Percentiles rank a stretch among this genome's conserved stretches.
phyloP scores from a whole-genome alignment of 2,888 invertebrate genomes.

The Synergus japonicus region DNA sequence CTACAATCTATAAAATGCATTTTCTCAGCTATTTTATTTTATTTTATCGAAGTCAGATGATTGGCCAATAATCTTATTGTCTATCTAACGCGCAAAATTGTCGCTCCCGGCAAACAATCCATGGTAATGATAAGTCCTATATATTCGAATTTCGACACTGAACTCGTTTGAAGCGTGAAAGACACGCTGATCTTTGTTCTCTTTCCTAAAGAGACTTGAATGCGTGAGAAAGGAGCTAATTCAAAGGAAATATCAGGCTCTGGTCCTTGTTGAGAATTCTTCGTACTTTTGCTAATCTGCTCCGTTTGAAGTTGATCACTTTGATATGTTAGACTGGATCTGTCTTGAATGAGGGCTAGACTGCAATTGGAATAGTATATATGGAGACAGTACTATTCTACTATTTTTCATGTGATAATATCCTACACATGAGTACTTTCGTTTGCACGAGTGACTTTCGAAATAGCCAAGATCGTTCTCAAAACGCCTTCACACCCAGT shows the following conservation, averaged over 20 bases:
- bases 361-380: not conserved
- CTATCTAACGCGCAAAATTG: not conserved
- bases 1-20: not conserved
- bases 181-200: not conserved
- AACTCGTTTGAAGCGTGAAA: not conserved
- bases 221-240: conserved; percentile 11
- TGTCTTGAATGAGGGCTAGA: not conserved
- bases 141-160: conserved; percentile 21
- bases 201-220: conserved; percentile 12
- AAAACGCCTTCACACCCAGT: conserved; percentile 56
- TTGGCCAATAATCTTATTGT: conserved; percentile 18
- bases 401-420: not conserved
- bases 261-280: conserved; percentile 4
- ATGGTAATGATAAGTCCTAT: not conserved
- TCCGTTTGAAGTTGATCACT: not conserved
- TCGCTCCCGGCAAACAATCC: not conserved
- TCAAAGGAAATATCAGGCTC: conserved; percentile 5
- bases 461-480: conserved; percentile 42
- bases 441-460: conserved; percentile 25
- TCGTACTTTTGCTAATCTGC: not conserved
- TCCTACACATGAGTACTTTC: not conserved
- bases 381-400: not conserved
- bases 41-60: not conserved
- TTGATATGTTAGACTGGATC: not conserved
- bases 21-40: not conserved